Conservation (phyloP, 2,888 invertebrate genomes). For the Synergus umbraculus region DNA sequence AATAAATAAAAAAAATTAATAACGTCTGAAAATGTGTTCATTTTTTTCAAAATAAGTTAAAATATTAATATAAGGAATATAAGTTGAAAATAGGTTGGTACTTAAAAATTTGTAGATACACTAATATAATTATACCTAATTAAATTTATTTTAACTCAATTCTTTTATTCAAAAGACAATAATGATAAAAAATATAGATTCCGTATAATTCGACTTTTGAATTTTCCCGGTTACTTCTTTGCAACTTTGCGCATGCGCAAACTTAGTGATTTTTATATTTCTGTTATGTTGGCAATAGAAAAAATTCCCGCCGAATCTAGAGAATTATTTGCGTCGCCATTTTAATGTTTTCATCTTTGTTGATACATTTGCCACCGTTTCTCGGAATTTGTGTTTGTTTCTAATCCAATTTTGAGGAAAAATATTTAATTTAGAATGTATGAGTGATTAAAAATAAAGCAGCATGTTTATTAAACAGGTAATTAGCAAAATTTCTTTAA, state of each 20-base stretch:
- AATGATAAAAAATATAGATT: too few relatives aligned
- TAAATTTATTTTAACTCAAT: too few relatives aligned
- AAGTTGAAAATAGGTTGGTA: too few relatives aligned
- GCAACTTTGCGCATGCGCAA: not conserved
- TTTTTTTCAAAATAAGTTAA: not conserved
- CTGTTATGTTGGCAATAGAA: not conserved
- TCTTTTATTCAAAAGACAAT: too few relatives aligned
- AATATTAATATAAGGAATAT: too few relatives aligned
- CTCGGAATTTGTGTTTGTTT: slow-evolving; percentile 18
- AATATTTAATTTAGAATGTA: slow-evolving; percentile 20
- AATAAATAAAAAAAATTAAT: slow-evolving; percentile 3
- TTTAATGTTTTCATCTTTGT: slow-evolving; percentile 42
- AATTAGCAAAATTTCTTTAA: slow-evolving; percentile 1
- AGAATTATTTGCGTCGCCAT: slow-evolving; percentile 3
- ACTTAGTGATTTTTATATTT: not conserved
- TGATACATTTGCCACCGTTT: slow-evolving; percentile 21
- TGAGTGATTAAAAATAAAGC: slow-evolving; percentile 4
- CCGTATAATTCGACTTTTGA: too few relatives aligned
- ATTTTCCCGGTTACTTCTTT: not conserved
- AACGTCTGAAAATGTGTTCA: not conserved
- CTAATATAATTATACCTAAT: too few relatives aligned
- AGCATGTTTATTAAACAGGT: slow-evolving; percentile 49
- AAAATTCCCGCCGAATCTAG: slow-evolving; percentile 45
- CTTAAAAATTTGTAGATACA: too few relatives aligned
- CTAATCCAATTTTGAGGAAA: not conserved